Evolutionary conservation across 1,140 invertebrate genomes (phyloP).

Genomic region (Anastrepha obliqua): DNA sequence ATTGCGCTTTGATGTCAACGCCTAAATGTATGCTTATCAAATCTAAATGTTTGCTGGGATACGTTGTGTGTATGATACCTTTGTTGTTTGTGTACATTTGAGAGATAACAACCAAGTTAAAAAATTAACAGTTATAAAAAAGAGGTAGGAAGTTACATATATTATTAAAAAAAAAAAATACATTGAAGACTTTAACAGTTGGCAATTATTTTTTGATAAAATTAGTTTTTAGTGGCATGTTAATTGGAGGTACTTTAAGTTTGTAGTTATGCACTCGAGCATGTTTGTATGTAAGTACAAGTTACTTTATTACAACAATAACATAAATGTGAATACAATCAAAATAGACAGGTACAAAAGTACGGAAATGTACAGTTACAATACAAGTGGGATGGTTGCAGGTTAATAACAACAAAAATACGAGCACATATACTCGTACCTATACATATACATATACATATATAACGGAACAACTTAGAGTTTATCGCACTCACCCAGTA

Average conservation of each 20-base stretch:
- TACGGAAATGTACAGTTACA: neutral
- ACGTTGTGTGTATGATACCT: no score
- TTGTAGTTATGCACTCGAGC: neutral
- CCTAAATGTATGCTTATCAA: no score
- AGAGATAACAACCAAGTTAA: no score
- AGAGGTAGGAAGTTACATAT: no score
- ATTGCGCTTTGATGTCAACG: no score
- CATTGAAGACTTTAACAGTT: neutral
- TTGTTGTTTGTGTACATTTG: no score
- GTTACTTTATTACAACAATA: neutral
- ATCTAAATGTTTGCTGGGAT: no score
- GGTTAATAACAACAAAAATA: no score
- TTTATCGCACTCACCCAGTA: conserved; percentile 82
- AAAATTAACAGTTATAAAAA: no score
- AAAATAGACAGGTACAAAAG: neutral
- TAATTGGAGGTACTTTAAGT: conserved; percentile 11
- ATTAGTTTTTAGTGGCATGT: conserved; percentile 18
- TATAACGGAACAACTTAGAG: no score
- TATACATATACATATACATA: no score
- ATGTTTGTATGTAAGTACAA: conserved; percentile 15
- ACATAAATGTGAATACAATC: conserved; percentile 21
- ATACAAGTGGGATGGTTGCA: neutral
- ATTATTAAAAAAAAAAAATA: neutral
- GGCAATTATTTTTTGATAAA: neutral
- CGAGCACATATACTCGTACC: no score